Conservation (phyloP, 2,113 vertebrate genomes). For the Anarhynchus alexandrinus region DNA sequence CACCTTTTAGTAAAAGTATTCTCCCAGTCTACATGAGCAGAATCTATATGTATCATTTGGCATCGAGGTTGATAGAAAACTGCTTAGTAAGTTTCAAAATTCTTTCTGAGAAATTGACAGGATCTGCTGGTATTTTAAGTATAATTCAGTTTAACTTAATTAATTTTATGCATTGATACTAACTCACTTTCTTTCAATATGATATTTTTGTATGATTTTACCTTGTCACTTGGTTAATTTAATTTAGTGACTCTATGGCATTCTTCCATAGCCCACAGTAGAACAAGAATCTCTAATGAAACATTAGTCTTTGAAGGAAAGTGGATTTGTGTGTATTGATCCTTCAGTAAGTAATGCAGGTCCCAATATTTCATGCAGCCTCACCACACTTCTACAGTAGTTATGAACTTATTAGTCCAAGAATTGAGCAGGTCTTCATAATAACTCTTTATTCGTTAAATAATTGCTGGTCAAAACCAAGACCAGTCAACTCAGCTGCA, state of each 20-base stretch:
- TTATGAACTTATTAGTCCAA: not conserved
- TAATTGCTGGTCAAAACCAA: not conserved
- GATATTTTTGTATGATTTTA: not conserved
- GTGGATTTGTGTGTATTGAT: not conserved
- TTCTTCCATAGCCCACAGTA: not conserved
- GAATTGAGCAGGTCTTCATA: not conserved
- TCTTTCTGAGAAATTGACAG: not conserved
- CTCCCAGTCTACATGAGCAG: not conserved
- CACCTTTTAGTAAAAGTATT: not conserved
- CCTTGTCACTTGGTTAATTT: not conserved
- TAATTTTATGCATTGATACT: not conserved
- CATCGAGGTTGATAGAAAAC: not conserved
- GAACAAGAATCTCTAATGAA: not conserved
- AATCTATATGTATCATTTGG: not conserved
- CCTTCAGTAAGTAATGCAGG: not conserved
- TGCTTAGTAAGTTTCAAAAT: not conserved
- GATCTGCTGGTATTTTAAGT: not conserved
- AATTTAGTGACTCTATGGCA: not conserved
- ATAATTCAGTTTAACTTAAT: not conserved
- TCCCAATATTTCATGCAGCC: not conserved
- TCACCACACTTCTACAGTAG: not conserved
- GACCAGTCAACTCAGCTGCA: not conserved
- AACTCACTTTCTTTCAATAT: not conserved
- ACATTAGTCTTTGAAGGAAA: not conserved
- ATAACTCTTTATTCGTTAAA: not conserved